phyloP scores from a whole-genome alignment of 2,888 invertebrate genomes.

The Nomada fucata region DNA sequence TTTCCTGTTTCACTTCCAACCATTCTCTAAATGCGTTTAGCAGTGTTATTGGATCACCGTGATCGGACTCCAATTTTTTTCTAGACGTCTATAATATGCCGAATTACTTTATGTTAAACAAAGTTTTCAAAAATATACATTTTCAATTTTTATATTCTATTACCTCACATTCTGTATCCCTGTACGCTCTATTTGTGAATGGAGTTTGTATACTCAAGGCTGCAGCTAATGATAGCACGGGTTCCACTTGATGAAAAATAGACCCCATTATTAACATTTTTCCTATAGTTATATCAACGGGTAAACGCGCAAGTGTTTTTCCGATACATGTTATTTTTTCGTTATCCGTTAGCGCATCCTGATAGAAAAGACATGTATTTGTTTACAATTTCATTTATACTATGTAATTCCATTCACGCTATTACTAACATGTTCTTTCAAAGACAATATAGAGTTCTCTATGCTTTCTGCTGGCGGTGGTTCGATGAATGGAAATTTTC shows the following conservation, averaged over 20 bases:
- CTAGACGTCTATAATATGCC: conserved; percentile 87
- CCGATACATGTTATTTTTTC: conserved; percentile 95
- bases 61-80: conserved; percentile 94
- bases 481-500: conserved; percentile 97
- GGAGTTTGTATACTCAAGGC: conserved; percentile 97
- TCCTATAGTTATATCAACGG: conserved; percentile 97
- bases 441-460: conserved; percentile 93
- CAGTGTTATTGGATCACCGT: conserved; percentile 97
- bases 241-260: conserved; percentile 94
- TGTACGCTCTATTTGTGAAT: conserved; percentile 94
- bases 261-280: conserved; percentile 98
- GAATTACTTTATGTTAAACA: conserved; percentile 25
- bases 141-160: conserved; percentile 29
- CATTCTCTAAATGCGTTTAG: conserved; percentile 95
- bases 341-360: conserved; percentile 92
- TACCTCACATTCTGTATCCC: conserved; percentile 93
- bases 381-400: conserved; percentile 16
- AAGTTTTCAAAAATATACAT: conserved; percentile 23
- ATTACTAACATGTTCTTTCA: conserved; percentile 92
- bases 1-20: conserved; percentile 91
- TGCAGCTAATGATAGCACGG: conserved; percentile 95
- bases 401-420: background rate
- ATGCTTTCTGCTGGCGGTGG: conserved; percentile 93
- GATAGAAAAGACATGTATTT: conserved; percentile 67
- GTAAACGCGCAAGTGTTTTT: conserved; percentile 93